Percentiles rank a stretch among this genome's conserved stretches.
Conservation (phyloP, 2,797 vertebrate genomes). For the Bradypus variegatus region DNA sequence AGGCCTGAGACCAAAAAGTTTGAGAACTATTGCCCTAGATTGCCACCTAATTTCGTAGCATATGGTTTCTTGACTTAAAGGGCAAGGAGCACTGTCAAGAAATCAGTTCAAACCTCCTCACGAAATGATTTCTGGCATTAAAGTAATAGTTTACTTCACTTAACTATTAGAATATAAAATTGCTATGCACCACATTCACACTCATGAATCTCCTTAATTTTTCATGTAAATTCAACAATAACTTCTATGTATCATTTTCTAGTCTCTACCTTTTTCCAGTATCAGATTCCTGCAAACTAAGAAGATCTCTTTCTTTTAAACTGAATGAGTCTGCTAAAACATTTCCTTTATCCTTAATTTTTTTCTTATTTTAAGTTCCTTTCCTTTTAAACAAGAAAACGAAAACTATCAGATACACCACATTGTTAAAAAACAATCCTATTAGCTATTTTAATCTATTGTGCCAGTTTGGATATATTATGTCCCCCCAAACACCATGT, state of each 20-base stretch:
- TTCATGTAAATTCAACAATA: not conserved
- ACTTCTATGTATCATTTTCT: not conserved
- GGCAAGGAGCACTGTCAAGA: accelerated
- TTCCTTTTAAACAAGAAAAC: not conserved
- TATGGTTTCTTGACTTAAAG: not conserved
- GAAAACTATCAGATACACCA: not conserved
- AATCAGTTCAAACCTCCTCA: not conserved
- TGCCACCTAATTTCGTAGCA: accelerated
- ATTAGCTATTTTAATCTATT: not conserved
- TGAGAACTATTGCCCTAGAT: too few relatives aligned
- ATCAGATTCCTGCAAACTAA: not conserved
- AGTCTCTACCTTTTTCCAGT: not conserved
- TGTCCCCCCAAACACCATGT: too few relatives aligned
- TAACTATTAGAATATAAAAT: not conserved
- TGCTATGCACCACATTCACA: accelerated
- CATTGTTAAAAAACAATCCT: not conserved
- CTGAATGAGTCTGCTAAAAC: not conserved
- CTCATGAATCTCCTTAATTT: not conserved
- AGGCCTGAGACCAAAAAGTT: not conserved
- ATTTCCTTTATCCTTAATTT: not conserved
- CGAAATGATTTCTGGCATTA: not conserved
- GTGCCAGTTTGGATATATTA: too few relatives aligned
- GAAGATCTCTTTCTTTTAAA: not conserved
- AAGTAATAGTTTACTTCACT: too few relatives aligned
- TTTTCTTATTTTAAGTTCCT: not conserved